Conservation (phyloP, 1,140 invertebrate genomes). For the Olivierus martensii region DNA sequence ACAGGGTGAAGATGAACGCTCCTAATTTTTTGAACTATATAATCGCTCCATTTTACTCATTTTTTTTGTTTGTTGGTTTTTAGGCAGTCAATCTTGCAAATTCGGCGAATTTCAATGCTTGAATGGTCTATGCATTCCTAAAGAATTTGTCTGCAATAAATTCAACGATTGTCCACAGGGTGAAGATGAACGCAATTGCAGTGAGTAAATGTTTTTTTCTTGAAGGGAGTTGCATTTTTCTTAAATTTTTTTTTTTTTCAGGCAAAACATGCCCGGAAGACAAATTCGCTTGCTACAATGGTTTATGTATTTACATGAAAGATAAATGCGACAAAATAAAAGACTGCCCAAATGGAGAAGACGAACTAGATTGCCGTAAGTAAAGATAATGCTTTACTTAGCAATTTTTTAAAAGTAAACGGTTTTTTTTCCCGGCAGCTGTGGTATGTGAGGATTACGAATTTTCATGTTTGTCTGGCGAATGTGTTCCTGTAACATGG, state of each 20-base stretch:
- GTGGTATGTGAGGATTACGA: not conserved
- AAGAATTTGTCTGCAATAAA: slow-evolving; percentile 36
- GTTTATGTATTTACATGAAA: slow-evolving; percentile 39
- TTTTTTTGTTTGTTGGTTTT: too few species aligned
- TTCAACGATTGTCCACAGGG: slow-evolving; percentile 39
- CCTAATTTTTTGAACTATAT: too few species aligned
- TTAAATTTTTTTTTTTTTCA: not conserved
- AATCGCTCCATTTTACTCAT: too few species aligned
- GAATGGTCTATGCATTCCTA: not conserved
- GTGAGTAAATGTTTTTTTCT: too few species aligned
- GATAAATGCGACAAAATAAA: slow-evolving; percentile 70
- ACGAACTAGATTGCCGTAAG: slow-evolving; percentile 43
- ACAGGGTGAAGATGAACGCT: slow-evolving; percentile 38
- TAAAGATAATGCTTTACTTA: too few species aligned
- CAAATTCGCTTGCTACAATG: slow-evolving; percentile 22
- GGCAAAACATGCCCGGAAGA: slow-evolving; percentile 2
- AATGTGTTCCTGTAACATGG: slow-evolving; percentile 28
- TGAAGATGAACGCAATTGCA: slow-evolving; percentile 34
- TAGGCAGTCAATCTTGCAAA: slow-evolving; percentile 30
- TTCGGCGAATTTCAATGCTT: slow-evolving; percentile 21
- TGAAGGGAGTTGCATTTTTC: too few species aligned
- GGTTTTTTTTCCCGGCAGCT: too few species aligned
- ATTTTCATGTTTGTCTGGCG: slow-evolving; percentile 6
- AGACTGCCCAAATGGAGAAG: slow-evolving; percentile 68
- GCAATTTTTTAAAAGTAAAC: too few species aligned